These are phyloP conservation scores for Tympanuchus pallidicinctus DNA, from an alignment of 2,113 vertebrate species.

Conservation along the genomic window DNA sequence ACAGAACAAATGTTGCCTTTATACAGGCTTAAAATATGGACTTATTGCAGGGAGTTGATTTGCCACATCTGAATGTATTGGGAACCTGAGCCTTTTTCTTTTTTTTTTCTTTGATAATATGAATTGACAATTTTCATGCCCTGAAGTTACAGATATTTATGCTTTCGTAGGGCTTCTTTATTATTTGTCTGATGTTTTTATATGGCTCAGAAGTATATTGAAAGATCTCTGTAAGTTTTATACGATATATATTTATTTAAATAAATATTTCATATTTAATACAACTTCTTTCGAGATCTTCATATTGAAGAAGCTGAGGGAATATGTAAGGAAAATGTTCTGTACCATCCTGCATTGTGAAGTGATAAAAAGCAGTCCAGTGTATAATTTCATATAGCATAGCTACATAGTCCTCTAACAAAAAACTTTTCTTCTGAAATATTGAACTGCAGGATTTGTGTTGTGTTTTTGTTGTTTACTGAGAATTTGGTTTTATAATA, in stretches of 20 bases:
- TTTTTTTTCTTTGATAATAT: not conserved
- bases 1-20: not conserved
- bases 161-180: not conserved
- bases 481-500: not conserved
- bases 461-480: not conserved
- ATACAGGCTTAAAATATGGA: not conserved
- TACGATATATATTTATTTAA: not conserved
- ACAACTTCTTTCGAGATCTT: not conserved
- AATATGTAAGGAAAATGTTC: not conserved
- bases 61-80: not conserved
- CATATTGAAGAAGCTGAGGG: not conserved
- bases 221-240: not conserved
- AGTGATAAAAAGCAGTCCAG: not conserved
- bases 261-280: not conserved
- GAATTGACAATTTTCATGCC: not conserved
- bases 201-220: not conserved
- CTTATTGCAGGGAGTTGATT: rapidly evolving
- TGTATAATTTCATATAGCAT: not conserved
- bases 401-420: not conserved
- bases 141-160: not conserved
- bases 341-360: not conserved
- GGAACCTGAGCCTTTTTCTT: not conserved
- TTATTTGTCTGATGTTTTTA: not conserved
- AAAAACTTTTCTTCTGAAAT: not conserved
- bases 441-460: not conserved